These are phyloP conservation scores for Apodemia mormo DNA, from an alignment of 2,888 invertebrate genomes.

Conservation along the genomic window DNA sequence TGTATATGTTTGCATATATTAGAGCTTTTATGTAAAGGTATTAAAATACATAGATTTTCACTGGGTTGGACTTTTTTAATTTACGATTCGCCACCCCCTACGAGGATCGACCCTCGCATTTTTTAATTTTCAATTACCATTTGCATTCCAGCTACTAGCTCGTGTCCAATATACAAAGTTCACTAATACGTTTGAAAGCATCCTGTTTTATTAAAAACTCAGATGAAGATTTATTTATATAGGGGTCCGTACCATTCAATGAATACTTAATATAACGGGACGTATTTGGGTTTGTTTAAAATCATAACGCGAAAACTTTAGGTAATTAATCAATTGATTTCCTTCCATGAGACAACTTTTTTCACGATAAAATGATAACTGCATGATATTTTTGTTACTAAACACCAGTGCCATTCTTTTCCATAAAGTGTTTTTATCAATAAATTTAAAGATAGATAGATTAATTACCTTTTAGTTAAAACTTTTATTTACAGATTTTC, in stretches of 20 bases:
- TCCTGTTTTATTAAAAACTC: conserved; percentile 40
- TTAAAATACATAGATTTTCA: conserved; percentile 13
- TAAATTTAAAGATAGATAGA: too few species aligned
- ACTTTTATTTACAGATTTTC: too few species aligned
- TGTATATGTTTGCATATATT: not conserved
- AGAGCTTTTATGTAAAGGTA: not conserved
- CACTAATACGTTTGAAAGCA: conserved; percentile 33
- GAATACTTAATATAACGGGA: conserved; percentile 1
- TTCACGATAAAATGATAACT: too few species aligned
- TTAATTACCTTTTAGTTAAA: too few species aligned
- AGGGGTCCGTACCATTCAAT: conserved; percentile 9
- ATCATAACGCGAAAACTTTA: not conserved
- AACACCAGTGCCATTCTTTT: too few species aligned
- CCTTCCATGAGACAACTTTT: too few species aligned
- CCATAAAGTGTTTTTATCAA: too few species aligned
- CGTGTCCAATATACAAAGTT: conserved; percentile 46
- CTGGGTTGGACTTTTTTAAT: conserved; percentile 77
- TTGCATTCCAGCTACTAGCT: conserved; percentile 71
- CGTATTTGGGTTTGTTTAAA: not conserved
- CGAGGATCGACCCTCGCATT: conserved; percentile 70
- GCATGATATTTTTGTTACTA: too few species aligned
- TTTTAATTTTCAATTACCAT: conserved; percentile 80
- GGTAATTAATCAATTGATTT: not conserved
- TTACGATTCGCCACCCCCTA: conserved; percentile 74
- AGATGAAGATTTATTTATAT: conserved; percentile 34